A percentile compares a stretch with the other conserved stretches of the same genome.
Conservation (phyloP, 2,888 invertebrate genomes). For the Leucoma salicis region DNA sequence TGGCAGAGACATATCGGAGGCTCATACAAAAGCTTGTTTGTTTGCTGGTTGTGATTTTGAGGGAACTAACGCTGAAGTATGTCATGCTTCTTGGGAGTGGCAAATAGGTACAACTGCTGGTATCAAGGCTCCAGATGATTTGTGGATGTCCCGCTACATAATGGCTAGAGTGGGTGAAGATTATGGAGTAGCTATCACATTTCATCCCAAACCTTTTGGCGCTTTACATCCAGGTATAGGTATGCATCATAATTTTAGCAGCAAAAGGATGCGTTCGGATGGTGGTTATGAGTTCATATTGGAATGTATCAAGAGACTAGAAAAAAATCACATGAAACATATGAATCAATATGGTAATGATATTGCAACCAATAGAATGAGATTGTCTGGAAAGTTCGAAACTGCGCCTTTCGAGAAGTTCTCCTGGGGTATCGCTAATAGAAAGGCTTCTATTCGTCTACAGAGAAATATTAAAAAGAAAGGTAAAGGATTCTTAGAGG, state of each 20-base stretch:
- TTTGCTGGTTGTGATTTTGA: constrained; percentile 96
- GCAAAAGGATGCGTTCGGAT: constrained; percentile 90
- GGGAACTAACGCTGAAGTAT: constrained; percentile 98
- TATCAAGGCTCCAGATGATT: constrained; percentile 89
- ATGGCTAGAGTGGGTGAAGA: constrained; percentile 93
- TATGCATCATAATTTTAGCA: constrained; percentile 95
- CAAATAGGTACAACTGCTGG: constrained; percentile 95
- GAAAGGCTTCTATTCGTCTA: constrained; percentile 95
- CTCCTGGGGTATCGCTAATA: constrained; percentile 93
- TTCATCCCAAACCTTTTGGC: constrained; percentile 89
- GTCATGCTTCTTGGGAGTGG: constrained; percentile 96
- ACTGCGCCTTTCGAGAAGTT: constrained; percentile 97
- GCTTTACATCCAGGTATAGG: constrained; percentile 94
- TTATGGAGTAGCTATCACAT: constrained; percentile 87
- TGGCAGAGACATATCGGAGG: constrained; percentile 95
- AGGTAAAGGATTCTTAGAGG: constrained; percentile 96
- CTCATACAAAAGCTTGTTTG: constrained; percentile 90
- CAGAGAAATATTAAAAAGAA: constrained; percentile 93
- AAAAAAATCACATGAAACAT: constrained; percentile 93
- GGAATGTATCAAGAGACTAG: constrained; percentile 94
- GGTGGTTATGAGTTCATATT: constrained; percentile 90
- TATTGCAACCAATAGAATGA: constrained; percentile 91
- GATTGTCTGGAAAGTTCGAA: constrained; percentile 96
- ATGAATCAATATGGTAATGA: constrained; percentile 96
- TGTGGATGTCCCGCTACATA: constrained; percentile 93